Evolutionary conservation across 1,140 invertebrate species (phyloP), one percentile per base, ranked within the genome.

Genomic region (Panagrolaimus sp.): DNA sequence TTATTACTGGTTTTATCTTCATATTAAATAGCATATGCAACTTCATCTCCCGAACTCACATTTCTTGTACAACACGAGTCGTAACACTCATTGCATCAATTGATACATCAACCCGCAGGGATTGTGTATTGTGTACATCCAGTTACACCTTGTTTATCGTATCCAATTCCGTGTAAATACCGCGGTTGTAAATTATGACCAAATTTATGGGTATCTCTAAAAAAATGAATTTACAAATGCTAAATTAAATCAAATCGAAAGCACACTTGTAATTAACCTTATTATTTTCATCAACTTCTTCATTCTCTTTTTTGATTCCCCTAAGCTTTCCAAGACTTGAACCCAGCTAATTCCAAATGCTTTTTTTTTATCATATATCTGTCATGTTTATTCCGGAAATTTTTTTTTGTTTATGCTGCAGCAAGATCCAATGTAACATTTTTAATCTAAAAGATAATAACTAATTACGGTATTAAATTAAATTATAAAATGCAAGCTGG

Each of bases 81-180:
- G 96, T 96, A 6, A 98, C 96, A 7, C 92, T 94, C 96, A 99
- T 98, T 45, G 96, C n/a, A n/a, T n/a, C n/a, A n/a, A n/a, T n/a
- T n/a, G n/a, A n/a, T n/a, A n/a, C 96, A 48, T 96, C 96, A 0
- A 99, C 93, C 80, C 96, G 87, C 63, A 95, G 85, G 0, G 96
- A n/a, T n/a, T n/a, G n/a, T n/a, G n/a, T n/a, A 95, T 75, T 89
- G 88, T 0, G 94, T 98, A 66, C 80, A 97, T 0, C 95, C 96
- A 72, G 99, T 92, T 24, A 9, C 94, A 94, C 73, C 76, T 74
- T 89, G 88, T 72, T 88, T 88, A 74, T 91, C 94, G 85, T 95
- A 98, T 1, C 95, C 95, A 77, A 97, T 95, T 86, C 99, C 96
- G 83, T 96, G 91, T 5, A 99, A 86, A 84, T 97, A 99, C 83